Percentiles rank a stretch among this genome's conserved stretches.
These are phyloP conservation scores for Cantharis rustica DNA, from an alignment of 2,888 invertebrate species.

Conservation along the genomic window DNA sequence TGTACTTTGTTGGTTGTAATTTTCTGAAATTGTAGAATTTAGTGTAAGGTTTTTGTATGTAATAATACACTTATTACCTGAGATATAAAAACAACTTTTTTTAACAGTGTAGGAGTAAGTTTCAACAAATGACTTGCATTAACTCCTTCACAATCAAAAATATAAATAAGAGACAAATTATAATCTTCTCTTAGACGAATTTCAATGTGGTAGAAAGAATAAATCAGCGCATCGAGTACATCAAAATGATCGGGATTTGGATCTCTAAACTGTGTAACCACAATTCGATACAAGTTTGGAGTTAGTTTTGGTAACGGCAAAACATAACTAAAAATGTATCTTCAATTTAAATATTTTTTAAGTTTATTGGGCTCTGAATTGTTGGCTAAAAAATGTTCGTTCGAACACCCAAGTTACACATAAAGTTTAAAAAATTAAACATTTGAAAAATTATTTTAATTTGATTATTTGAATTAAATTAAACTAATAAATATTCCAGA, in stretches of 20 bases:
- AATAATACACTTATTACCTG: constrained; percentile 50
- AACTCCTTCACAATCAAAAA: constrained; percentile 55
- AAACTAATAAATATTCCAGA: too few relatives aligned
- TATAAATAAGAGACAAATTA: constrained; percentile 55
- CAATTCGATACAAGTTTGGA: constrained; percentile 55
- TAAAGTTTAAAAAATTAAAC: too few relatives aligned
- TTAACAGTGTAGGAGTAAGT: constrained; percentile 54
- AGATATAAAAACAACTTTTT: constrained; percentile 55
- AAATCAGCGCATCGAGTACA: constrained; percentile 50
- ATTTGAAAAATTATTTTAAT: too few relatives aligned
- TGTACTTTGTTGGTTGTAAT: constrained; percentile 1
- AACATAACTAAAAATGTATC: constrained; percentile 49
- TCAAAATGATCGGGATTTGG: constrained; percentile 49
- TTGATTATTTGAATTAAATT: too few relatives aligned
- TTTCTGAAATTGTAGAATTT: constrained; percentile 8
- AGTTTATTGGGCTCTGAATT: too few relatives aligned
- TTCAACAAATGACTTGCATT: constrained; percentile 55
- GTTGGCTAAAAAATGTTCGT: too few relatives aligned
- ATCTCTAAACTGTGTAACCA: constrained; percentile 54
- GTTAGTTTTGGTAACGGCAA: constrained; percentile 58
- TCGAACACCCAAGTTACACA: too few relatives aligned
- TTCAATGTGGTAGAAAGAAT: constrained; percentile 57
- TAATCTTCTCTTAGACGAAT: constrained; percentile 57
- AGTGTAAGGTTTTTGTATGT: not conserved
- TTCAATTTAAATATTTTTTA: not conserved